Evolutionary conservation across 2,888 invertebrate genomes (phyloP).

Genomic region (Deroplatys truncata): DNA sequence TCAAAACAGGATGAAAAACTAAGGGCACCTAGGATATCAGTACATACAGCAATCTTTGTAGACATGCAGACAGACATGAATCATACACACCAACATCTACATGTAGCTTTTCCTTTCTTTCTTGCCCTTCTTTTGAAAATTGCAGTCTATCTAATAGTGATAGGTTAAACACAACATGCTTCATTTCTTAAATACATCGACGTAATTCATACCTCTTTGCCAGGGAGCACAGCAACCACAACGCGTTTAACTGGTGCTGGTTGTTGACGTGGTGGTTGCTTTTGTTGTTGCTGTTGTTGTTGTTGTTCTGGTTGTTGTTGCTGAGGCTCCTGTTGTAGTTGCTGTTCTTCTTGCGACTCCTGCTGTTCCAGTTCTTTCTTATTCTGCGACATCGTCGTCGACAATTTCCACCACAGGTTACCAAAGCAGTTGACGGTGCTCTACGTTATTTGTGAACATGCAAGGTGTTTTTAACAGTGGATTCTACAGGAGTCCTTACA

Average conservation of each 20-base stretch:
- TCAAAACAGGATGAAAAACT: too few relatives aligned
- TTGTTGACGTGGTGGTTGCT: background rate
- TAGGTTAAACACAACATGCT: too few relatives aligned
- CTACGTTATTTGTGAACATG: too few relatives aligned
- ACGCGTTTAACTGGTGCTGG: conserved; percentile 7
- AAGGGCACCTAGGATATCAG: too few relatives aligned
- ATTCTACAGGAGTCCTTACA: too few relatives aligned
- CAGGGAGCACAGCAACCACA: background rate
- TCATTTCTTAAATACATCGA: too few relatives aligned
- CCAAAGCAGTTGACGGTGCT: background rate
- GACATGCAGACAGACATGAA: too few relatives aligned
- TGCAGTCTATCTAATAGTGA: too few relatives aligned
- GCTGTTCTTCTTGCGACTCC: background rate
- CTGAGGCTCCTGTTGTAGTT: background rate
- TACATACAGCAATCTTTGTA: too few relatives aligned
- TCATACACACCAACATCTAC: too few relatives aligned
- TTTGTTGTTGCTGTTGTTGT: background rate
- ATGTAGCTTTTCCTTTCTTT: too few relatives aligned
- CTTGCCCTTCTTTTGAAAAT: too few relatives aligned
- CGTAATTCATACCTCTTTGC: conserved; percentile 4
- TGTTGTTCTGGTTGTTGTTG: background rate
- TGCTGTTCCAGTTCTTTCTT: background rate
- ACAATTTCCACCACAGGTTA: background rate
- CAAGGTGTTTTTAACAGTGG: background rate
- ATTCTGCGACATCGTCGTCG: background rate